phyloP scores from a whole-genome alignment of 1,140 invertebrate genomes.

The Drosophila sproati region DNA sequence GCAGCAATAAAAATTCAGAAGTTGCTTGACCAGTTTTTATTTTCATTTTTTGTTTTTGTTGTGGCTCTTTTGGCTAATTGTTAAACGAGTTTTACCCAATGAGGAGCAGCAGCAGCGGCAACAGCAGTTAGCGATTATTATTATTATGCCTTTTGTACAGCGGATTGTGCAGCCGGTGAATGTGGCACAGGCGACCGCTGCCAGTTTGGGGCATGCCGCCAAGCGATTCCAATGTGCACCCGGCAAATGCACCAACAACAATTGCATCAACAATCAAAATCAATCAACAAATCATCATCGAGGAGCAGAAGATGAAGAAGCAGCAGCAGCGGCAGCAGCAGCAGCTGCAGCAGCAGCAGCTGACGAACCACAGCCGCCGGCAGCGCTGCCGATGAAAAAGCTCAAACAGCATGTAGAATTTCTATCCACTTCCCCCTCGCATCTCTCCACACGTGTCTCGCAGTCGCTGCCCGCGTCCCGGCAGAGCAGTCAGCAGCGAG shows the following conservation, averaged over 20 bases:
- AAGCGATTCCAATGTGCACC: slow-evolving; percentile 72
- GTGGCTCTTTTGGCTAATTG: neutral
- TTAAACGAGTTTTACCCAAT: slow-evolving; percentile 5
- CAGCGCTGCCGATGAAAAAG: slow-evolving; percentile 74
- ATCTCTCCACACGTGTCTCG: slow-evolving; percentile 44
- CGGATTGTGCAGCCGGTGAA: slow-evolving; percentile 89
- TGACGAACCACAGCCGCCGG: slow-evolving; percentile 55
- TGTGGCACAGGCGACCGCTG: slow-evolving; percentile 87
- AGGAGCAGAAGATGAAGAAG: slow-evolving; percentile 30
- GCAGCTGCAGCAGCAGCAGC: slow-evolving; percentile 23
- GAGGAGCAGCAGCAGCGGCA: slow-evolving; percentile 10
- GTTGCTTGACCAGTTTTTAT: slow-evolving; percentile 73
- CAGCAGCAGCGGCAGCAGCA: slow-evolving; percentile 6
- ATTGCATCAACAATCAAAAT: slow-evolving; percentile 73
- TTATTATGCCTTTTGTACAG: slow-evolving; percentile 90
- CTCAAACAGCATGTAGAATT: slow-evolving; percentile 80
- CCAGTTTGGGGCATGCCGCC: slow-evolving; percentile 83
- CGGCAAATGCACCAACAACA: slow-evolving; percentile 82
- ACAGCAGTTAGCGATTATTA: slow-evolving; percentile 40
- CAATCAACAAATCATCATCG: neutral
- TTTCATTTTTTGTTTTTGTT: slow-evolving; percentile 12
- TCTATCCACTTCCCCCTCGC: slow-evolving; percentile 65
- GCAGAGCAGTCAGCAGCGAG: slow-evolving; percentile 67
- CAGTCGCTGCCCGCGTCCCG: slow-evolving; percentile 72
- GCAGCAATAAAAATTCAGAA: slow-evolving; percentile 73